Conservation (phyloP, 2,888 invertebrate species). For the Actias luna region DNA sequence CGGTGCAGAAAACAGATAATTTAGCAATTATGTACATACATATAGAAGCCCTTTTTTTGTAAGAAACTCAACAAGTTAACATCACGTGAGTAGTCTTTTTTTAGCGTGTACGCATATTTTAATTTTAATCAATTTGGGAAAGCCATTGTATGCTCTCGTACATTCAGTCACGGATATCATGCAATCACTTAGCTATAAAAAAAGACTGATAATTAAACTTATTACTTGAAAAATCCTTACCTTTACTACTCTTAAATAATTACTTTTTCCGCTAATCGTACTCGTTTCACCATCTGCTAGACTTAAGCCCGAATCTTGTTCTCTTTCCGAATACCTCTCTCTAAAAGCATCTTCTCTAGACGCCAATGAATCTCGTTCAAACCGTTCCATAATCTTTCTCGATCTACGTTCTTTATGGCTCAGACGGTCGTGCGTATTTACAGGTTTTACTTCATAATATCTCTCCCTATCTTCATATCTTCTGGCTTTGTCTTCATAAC, state of each 20-base stretch:
- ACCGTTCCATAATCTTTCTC: slow-evolving; percentile 51
- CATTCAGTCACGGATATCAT: too few relatives aligned
- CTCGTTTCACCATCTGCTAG: slow-evolving; percentile 69
- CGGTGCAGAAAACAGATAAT: too few relatives aligned
- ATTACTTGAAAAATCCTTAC: slow-evolving; percentile 32
- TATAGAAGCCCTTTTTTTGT: too few relatives aligned
- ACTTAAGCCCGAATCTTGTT: slow-evolving; percentile 69
- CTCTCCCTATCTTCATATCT: slow-evolving; percentile 45
- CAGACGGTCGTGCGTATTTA: slow-evolving; percentile 36
- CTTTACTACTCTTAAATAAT: slow-evolving; percentile 68
- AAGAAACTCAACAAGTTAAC: too few relatives aligned
- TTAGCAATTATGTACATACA: too few relatives aligned
- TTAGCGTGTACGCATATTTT: too few relatives aligned
- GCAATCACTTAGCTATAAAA: too few relatives aligned
- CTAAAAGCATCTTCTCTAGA: slow-evolving; percentile 64
- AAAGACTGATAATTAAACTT: background rate
- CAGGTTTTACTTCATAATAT: slow-evolving; percentile 50
- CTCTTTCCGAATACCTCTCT: slow-evolving; percentile 63
- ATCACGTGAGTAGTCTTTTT: too few relatives aligned
- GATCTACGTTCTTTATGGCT: slow-evolving; percentile 45
- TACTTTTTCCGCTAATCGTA: slow-evolving; percentile 65
- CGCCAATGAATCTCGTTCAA: slow-evolving; percentile 56
- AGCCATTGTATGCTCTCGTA: too few relatives aligned
- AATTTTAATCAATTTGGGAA: too few relatives aligned
- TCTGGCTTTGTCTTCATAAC: slow-evolving; percentile 45